Base-by-base conservation (phyloP, 2,113 vertebrate species). In the Tragelaphus scriptus region DNA sequence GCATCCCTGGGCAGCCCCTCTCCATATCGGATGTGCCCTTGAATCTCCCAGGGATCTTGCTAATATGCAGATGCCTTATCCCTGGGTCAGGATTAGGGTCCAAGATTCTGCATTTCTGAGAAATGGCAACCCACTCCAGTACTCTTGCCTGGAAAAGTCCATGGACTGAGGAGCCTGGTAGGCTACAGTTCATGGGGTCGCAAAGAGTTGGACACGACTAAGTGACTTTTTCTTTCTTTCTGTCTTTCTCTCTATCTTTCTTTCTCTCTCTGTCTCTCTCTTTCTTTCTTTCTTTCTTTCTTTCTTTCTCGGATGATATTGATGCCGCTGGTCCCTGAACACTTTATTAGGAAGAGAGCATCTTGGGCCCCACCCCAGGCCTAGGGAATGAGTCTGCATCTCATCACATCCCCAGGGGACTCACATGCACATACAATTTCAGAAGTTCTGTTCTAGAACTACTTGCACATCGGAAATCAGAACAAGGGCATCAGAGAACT, bases 21-120 rank as follows among this genome's bases (percentile, higher is more conserved):
- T 17, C 12, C 3, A 0, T 10, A 81, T 6, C 0, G 6, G 51
- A 7, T 5, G 2, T 32, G 25, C 44, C 2, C 32, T 44, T 26
- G 28, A 49, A 13, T 36, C 30, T 32, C 82, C 40, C 16, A 32
- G 26, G 44, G 63, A 6, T 44, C 79, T 58, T 14, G 32, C 16
- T 51, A 49, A 32, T 3, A 13, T 10, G 61, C 15, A 28, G 36
- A 25, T 3, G 25, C 28, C 36, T 28, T 4, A 21, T 12, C 75
- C 0, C 3, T 8, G 19, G 7, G 68, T 55, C 30, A 30, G 19
- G 53, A 6, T 1, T 25, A 12, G 9, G 28, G 59, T 21, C 79
- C 56, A 5, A 30, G 58, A 61, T 15, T 17, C 71, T 30, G 81
- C 71, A 51, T 30, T 25, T 47, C 30, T 36, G 40, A 65, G 28